Conservation (phyloP, 2,797 vertebrate species). For the Notoglanidium macrostoma region DNA sequence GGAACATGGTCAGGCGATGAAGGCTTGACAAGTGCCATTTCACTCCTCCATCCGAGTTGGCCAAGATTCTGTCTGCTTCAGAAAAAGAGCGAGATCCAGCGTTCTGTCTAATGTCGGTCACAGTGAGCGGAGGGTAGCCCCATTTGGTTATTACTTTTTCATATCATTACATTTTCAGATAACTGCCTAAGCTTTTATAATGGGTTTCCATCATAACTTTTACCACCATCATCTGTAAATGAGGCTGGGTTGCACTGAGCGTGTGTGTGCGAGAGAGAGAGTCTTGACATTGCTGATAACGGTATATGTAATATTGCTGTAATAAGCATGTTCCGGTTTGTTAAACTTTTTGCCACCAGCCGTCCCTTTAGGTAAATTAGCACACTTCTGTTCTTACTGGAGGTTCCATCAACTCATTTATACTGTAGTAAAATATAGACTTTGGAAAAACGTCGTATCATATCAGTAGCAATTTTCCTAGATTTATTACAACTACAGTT, state of each 20-base stretch:
- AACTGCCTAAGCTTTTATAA: conserved; percentile 5
- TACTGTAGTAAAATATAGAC: not conserved
- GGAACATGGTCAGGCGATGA: conserved; percentile 63
- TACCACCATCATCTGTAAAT: conserved; percentile 5
- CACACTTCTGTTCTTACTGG: not conserved
- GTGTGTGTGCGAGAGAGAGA: not conserved
- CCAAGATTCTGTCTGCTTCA: conserved; percentile 40
- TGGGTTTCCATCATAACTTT: conserved; percentile 3
- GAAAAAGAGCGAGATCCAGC: conserved; percentile 1
- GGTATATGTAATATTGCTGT: not conserved
- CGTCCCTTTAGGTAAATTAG: not conserved
- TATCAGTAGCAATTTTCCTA: not conserved
- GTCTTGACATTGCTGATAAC: not conserved
- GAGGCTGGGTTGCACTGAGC: not conserved
- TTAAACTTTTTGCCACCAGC: not conserved
- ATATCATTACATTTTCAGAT: conserved; percentile 12
- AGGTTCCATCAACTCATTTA: not conserved
- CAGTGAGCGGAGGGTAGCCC: not conserved
- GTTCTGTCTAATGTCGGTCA: conserved; percentile 45
- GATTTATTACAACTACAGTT: not conserved
- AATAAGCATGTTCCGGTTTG: not conserved
- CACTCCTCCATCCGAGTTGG: conserved; percentile 47
- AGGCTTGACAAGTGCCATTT: conserved; percentile 66
- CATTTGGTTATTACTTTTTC: not conserved
- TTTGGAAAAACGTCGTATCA: not conserved